Evolutionary conservation across 2,113 vertebrate genomes (phyloP).

Genomic region (Nansenia antarctica): DNA sequence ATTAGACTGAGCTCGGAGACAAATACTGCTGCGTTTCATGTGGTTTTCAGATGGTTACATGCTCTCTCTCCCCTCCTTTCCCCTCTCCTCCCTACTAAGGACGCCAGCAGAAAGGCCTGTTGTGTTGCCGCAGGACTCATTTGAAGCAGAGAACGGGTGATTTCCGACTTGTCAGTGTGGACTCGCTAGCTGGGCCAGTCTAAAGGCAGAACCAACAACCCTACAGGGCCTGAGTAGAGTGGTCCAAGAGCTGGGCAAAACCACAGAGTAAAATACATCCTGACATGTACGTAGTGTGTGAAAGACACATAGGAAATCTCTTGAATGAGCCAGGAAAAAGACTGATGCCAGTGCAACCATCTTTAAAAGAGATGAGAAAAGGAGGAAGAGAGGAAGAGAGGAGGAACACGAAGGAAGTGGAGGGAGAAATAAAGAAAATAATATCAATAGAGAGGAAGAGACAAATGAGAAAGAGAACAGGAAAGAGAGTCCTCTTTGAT

Average conservation of each 20-base stretch:
- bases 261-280: slow-evolving; percentile 53
- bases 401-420: slow-evolving; percentile 31
- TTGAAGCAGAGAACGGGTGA: slow-evolving; percentile 74
- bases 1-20: slow-evolving; percentile 64
- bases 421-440: slow-evolving; percentile 46
- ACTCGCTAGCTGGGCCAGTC: not conserved
- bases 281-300: slow-evolving; percentile 58
- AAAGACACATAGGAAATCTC: slow-evolving; percentile 41
- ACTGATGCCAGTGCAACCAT: too few relatives aligned
- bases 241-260: slow-evolving; percentile 41
- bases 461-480: slow-evolving; percentile 39
- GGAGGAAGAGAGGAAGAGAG: slow-evolving; percentile 13
- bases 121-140: slow-evolving; percentile 73
- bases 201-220: not conserved
- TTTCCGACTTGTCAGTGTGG: slow-evolving; percentile 48
- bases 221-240: not conserved
- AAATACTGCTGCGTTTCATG: slow-evolving; percentile 70
- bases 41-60: slow-evolving; percentile 66
- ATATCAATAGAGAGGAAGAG: slow-evolving; percentile 26
- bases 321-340: slow-evolving; percentile 21
- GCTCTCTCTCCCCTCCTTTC: slow-evolving; percentile 44
- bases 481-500: slow-evolving; percentile 65
- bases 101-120: slow-evolving; percentile 53
- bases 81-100: slow-evolving; percentile 41
- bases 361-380: too few relatives aligned